A percentile compares a stretch with the other conserved stretches of the same genome.
These are phyloP conservation scores for Hemiscyllium ocellatum DNA, from an alignment of 2,113 vertebrate species.

Conservation along the genomic window DNA sequence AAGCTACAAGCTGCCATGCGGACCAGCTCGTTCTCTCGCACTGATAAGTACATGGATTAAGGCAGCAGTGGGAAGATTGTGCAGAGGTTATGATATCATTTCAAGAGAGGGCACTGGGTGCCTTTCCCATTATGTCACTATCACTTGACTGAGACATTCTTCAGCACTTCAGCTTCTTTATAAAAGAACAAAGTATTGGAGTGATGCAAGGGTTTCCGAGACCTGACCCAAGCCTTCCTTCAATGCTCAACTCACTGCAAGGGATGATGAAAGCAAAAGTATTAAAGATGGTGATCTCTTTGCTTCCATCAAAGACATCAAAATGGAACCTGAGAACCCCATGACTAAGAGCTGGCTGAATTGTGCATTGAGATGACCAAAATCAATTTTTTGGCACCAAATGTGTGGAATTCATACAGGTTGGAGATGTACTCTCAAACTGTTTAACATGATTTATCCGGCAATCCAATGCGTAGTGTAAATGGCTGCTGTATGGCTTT, in stretches of 20 bases:
- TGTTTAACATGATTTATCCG: neutral
- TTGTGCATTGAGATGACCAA: neutral
- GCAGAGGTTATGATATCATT: neutral
- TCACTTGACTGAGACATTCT: neutral
- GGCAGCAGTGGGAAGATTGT: too few relatives aligned
- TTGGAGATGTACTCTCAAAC: neutral
- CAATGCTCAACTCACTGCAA: neutral
- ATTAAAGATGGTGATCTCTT: neutral
- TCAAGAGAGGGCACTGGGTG: neutral
- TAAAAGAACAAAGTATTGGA: neutral
- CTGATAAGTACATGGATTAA: neutral
- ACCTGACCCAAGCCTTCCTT: neutral
- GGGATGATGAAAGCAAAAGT: neutral
- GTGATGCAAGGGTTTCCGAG: neutral
- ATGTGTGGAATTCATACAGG: neutral
- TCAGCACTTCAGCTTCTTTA: neutral
- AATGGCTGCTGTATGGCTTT: neutral
- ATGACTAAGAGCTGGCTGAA: neutral
- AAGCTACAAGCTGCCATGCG: neutral
- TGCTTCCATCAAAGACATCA: neutral
- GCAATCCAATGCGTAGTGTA: neutral
- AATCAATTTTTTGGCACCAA: neutral
- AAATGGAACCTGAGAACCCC: neutral
- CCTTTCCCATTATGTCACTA: neutral
- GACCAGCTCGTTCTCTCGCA: neutral